Percentiles rank a stretch among this genome's conserved stretches.
Conservation (phyloP, 2,888 invertebrate genomes). For the Leptodirus hochenwartii region DNA sequence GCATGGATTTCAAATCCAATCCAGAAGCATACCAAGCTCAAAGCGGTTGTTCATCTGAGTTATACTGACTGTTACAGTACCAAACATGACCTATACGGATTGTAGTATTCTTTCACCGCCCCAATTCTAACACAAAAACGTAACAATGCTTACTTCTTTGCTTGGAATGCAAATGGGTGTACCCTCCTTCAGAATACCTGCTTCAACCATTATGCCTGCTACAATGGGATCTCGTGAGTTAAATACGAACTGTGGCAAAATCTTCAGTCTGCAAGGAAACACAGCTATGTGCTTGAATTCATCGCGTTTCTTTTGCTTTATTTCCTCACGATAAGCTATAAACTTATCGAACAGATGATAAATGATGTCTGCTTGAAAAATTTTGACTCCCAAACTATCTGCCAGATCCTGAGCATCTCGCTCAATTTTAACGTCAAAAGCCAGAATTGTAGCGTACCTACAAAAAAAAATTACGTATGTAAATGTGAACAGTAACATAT, state of each 20-base stretch:
- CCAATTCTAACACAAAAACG: not conserved
- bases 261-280: constrained; percentile 88
- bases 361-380: constrained; percentile 98
- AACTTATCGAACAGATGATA: constrained; percentile 99
- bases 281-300: constrained; percentile 95
- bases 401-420: constrained; percentile 96
- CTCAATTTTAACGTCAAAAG: constrained; percentile 99
- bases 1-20: no score
- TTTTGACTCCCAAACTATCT: constrained; percentile 80
- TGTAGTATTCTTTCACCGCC: constrained; percentile 2
- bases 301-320: constrained; percentile 78
- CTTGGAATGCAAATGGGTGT: constrained; percentile 95
- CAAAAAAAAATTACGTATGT: no score
- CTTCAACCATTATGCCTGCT: constrained; percentile 87
- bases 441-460: constrained; percentile 90
- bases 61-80: no score
- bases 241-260: constrained; percentile 81
- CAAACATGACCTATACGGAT: no score
- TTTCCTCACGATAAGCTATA: constrained; percentile 77
- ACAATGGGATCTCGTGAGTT: constrained; percentile 98
- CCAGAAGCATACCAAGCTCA: no score
- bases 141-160: constrained; percentile 57
- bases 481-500: no score
- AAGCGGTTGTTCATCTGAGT: no score
- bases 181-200: constrained; percentile 87